Percentiles rank a stretch among this genome's conserved stretches.
Evolutionary conservation across 2,797 vertebrate species (phyloP).

Genomic region (Notolabrus celidotus): DNA sequence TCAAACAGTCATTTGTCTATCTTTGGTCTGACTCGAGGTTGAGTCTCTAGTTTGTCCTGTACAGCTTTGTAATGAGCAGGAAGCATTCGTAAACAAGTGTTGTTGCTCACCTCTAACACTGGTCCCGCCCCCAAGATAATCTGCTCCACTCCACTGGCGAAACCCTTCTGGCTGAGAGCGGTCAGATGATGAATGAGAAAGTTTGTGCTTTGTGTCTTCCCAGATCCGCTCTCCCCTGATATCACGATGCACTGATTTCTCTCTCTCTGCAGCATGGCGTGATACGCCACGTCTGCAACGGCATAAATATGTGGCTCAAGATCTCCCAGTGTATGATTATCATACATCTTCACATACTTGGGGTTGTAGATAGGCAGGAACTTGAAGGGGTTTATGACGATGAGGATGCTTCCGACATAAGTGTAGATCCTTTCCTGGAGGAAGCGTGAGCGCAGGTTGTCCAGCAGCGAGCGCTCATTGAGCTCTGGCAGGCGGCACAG

Average conservation of each 20-base stretch:
- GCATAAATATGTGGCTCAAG: slow-evolving; percentile 97
- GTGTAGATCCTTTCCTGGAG: slow-evolving; percentile 99
- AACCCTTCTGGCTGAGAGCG: slow-evolving; percentile 98
- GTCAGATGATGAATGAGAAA: slow-evolving; percentile 99
- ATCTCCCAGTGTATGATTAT: slow-evolving; percentile 95
- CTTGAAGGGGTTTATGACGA: slow-evolving; percentile 97
- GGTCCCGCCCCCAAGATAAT: slow-evolving; percentile 98
- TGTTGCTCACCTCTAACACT: slow-evolving; percentile 92
- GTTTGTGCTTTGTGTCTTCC: slow-evolving; percentile 99
- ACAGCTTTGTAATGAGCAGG: not conserved
- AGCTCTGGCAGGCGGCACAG: slow-evolving; percentile 93
- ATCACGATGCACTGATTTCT: slow-evolving; percentile 98
- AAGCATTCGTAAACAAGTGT: not conserved
- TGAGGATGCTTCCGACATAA: slow-evolving; percentile 96
- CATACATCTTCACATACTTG: slow-evolving; percentile 99
- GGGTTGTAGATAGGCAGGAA: slow-evolving; percentile 99
- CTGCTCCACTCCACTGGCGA: slow-evolving; percentile 98
- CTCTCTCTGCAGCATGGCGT: slow-evolving; percentile 94
- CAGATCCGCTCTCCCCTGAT: slow-evolving; percentile 98
- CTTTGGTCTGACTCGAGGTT: too few species aligned
- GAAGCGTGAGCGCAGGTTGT: slow-evolving; percentile 95
- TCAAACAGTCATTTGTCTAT: not conserved
- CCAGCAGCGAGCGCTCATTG: slow-evolving; percentile 95
- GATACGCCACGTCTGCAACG: slow-evolving; percentile 97
- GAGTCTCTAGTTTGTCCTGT: not conserved